phyloP scores from a whole-genome alignment of 1,140 invertebrate genomes.

The Cherax destructor region DNA sequence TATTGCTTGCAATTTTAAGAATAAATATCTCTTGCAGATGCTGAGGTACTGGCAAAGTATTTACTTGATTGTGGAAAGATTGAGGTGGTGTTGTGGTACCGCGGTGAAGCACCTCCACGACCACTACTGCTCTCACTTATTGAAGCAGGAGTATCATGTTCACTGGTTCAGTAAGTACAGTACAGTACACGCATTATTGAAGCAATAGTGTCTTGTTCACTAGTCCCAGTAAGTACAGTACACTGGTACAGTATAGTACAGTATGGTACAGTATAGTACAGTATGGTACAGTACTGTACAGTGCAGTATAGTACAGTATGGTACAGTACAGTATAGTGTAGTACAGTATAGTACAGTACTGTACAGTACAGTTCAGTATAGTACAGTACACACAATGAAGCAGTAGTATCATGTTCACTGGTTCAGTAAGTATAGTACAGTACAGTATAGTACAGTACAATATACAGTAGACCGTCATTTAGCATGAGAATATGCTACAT shows the following conservation, averaged over 20 bases:
- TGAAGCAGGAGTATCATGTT: constrained; percentile 1
- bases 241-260: background rate
- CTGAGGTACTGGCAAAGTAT: background rate
- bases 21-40: background rate
- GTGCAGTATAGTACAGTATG: background rate
- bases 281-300: background rate
- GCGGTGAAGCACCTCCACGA: constrained; percentile 27
- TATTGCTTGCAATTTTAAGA: no score
- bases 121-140: constrained; percentile 14
- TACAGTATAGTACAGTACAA: no score
- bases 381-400: constrained; percentile 21
- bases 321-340: background rate
- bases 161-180: background rate
- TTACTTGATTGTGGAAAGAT: background rate
- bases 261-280: background rate
- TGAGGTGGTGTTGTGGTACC: constrained; percentile 51
- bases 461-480: no score
- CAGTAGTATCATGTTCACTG: background rate
- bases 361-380: no score
- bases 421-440: constrained; percentile 5
- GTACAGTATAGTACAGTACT: no score
- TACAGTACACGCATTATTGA: background rate
- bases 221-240: constrained; percentile 5
- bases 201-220: background rate
- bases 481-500: no score